Evolutionary conservation across 35 echinoderm and acorn worm genomes (phyloP).

Genomic region (Acanthaster planci): DNA sequence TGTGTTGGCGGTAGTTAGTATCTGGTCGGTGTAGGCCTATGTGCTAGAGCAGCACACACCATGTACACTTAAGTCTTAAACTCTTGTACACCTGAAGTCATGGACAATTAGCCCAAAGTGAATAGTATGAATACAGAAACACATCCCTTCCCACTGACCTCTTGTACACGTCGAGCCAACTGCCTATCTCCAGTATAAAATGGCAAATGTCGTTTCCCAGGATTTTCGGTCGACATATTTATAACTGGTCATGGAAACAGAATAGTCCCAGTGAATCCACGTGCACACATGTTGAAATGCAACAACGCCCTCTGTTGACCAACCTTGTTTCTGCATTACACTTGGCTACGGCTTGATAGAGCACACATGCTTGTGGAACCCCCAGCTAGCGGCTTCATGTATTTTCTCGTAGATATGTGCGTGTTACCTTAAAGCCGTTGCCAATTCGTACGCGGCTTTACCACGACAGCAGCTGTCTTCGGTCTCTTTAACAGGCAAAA

Average conservation of each 20-base stretch:
- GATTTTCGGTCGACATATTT: not conserved
- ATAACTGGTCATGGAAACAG: not conserved
- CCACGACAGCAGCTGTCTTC: conserved; percentile 36
- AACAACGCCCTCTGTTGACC: conserved; percentile 26
- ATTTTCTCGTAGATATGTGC: too few relatives aligned
- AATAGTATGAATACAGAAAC: not conserved
- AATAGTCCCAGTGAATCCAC: not conserved
- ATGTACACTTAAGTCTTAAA: too few relatives aligned
- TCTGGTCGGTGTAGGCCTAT: too few relatives aligned
- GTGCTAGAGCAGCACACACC: too few relatives aligned
- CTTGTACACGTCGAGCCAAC: conserved; percentile 33
- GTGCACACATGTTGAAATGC: not conserved
- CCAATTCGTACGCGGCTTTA: not conserved
- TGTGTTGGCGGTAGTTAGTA: too few relatives aligned
- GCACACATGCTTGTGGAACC: too few relatives aligned
- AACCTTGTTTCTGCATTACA: too few relatives aligned
- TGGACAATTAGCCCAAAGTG: not conserved
- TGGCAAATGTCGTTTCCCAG: not conserved
- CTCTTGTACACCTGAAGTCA: too few relatives aligned
- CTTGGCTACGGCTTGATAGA: too few relatives aligned
- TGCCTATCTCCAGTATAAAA: conserved; percentile 52
- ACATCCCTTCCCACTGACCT: not conserved
- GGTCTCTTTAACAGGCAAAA: conserved; percentile 46
- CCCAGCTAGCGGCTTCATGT: too few relatives aligned
- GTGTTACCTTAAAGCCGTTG: too few relatives aligned